Evolutionary conservation across 1,140 invertebrate genomes (phyloP).

Genomic region (Aphelenchoides avenae): DNA sequence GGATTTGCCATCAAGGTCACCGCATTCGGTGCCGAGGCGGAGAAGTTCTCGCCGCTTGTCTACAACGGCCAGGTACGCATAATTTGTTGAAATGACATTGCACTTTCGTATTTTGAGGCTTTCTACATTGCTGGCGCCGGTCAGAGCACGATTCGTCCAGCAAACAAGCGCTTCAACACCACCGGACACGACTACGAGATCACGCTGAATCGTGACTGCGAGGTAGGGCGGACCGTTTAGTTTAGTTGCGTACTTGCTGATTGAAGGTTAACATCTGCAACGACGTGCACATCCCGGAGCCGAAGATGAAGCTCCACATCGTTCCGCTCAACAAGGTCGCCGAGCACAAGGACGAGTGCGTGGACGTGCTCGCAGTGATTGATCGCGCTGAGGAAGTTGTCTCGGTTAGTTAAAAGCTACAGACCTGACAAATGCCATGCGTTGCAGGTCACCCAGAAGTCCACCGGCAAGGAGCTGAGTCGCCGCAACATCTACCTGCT

Average conservation of each 20-base stretch:
- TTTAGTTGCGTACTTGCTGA: constrained; percentile 19
- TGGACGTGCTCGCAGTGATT: constrained; percentile 84
- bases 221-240: constrained; percentile 11
- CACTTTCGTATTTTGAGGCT: constrained; percentile 64
- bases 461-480: constrained; percentile 70
- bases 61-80: constrained; percentile 69
- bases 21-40: constrained; percentile 81
- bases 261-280: constrained; percentile 28
- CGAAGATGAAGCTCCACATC: constrained; percentile 33
- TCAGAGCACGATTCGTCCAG: constrained; percentile 70
- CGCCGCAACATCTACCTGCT: constrained; percentile 81
- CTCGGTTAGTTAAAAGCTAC: constrained; percentile 67
- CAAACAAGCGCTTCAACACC: constrained; percentile 80
- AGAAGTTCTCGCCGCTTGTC: constrained; percentile 83
- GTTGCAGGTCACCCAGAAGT: constrained; percentile 9
- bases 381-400: constrained; percentile 71
- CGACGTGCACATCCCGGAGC: constrained; percentile 22
- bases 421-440: no score
- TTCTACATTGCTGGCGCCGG: constrained; percentile 74
- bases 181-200: constrained; percentile 94
- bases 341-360: constrained; percentile 23
- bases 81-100: constrained; percentile 59
- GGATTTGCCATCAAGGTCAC: constrained; percentile 86
- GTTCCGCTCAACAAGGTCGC: constrained; percentile 28
- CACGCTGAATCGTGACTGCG: constrained; percentile 73